Base-by-base conservation (phyloP, 1,140 invertebrate species). In the Mya arenaria region DNA sequence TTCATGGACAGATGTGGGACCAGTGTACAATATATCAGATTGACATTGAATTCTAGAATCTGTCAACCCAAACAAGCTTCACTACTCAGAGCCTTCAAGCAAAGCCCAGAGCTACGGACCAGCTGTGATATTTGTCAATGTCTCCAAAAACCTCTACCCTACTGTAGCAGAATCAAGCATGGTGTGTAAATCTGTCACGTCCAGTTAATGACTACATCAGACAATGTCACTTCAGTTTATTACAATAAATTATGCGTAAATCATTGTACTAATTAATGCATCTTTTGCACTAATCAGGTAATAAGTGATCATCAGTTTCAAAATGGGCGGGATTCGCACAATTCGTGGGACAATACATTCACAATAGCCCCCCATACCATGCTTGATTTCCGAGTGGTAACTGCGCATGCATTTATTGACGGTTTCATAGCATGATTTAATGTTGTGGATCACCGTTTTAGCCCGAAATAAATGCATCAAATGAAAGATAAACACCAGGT, bases 401-500 rank as follows among this genome's bases (percentile, higher is more conserved):
- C 4, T 48, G 30, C 15, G 25, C n/a, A 48, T 62, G 60, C 60
- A 41, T 32, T 48, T 48, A 58, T 63, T 75, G 48, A 37, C 63
- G 73, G 62, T 41, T 62, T 44, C 34, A 2, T 30, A 65, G 37
- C 39, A 23, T 75, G 73, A 75, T 63, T 75, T 75, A 75, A 6
- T 25, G 62, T 25, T 32, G 55, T 62, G 25, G 55, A 62, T 63
- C 39, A 48, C 32, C 44, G 25, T 8, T 39, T 17, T 30, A 65
- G 48, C 28, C 48, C 19, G 13, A 63, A 63, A 75, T 75, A 63
- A 75, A 75, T 75, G 56, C 58, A 10, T 63, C 37, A 44, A 48
- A 23, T 75, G 73, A 41, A 52, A 75, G 73, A 37, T 75, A 75
- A 75, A 63, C 41, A 75, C 30, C 15, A 60, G 73, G 39, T 74